Evolutionary conservation across 1,140 invertebrate genomes (phyloP).

Genomic region (Piezodorus guildinii): DNA sequence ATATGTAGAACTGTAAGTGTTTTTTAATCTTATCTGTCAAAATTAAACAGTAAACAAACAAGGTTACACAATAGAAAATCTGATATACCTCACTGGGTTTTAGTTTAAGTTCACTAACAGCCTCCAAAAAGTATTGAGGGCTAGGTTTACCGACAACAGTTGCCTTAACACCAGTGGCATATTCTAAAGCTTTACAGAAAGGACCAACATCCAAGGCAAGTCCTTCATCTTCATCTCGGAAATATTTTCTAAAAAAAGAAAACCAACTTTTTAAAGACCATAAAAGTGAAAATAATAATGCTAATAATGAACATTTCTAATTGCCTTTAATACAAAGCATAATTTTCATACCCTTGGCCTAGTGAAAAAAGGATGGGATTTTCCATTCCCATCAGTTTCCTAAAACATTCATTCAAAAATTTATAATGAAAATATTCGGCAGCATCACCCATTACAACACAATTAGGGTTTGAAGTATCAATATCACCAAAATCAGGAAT

Average conservation of each 20-base stretch:
- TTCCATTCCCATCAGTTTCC: slow-evolving; percentile 51
- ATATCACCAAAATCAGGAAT: slow-evolving; percentile 43
- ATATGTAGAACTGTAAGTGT: too few species aligned
- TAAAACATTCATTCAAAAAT: slow-evolving; percentile 63
- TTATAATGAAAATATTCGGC: slow-evolving; percentile 66
- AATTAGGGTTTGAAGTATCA: slow-evolving; percentile 43
- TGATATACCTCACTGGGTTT: slow-evolving; percentile 21
- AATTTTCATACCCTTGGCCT: slow-evolving; percentile 30
- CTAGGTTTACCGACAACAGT: slow-evolving; percentile 72
- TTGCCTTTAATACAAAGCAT: background rate
- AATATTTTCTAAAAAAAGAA: slow-evolving; percentile 73
- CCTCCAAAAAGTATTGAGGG: slow-evolving; percentile 55
- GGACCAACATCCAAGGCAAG: slow-evolving; percentile 69
- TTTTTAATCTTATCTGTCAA: too few species aligned
- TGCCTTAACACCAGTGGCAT: slow-evolving; percentile 52
- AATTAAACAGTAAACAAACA: too few species aligned
- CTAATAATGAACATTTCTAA: background rate
- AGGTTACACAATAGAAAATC: too few species aligned
- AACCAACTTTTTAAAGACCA: background rate
- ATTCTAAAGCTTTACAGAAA: slow-evolving; percentile 70
- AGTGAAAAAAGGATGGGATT: slow-evolving; percentile 55
- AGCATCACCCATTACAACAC: slow-evolving; percentile 70
- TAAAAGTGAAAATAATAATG: background rate
- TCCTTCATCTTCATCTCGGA: slow-evolving; percentile 59
- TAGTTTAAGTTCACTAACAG: slow-evolving; percentile 38